Base-by-base conservation (phyloP, 2,113 vertebrate genomes). In the Hippopotamus amphibius region DNA sequence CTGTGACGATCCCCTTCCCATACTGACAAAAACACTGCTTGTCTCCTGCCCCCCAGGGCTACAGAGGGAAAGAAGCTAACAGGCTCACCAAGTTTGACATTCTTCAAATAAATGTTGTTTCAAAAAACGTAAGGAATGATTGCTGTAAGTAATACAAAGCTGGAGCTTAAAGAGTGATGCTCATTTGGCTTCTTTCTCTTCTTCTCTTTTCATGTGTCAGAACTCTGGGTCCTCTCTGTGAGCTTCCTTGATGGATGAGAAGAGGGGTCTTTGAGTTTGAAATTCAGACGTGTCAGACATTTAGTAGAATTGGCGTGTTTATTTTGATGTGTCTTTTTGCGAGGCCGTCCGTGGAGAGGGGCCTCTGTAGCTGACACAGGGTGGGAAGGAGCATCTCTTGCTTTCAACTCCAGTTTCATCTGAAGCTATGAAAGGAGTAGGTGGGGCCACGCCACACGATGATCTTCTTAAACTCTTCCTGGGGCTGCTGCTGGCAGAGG, bases 401-500 rank as follows among this genome's bases (percentile, higher is more conserved):
- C 63, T 57, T 94, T 76, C 66, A 61, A 24, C 11, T 46, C 72
- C 33, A 82, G 2, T 82, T 68, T 59, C 22, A 1, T 74, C 26
- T 30, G 30, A n/a, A 57, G 50, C 79, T 59, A 26, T 69, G 48
- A 21, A 41, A 90, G 71, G 76, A 46, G 53, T 82, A 33, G 43
- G 76, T 41, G 59, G 87, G 96, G 88, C 14, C 46, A 0, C 57
- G 26, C 66, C 28, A 3, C 92, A 24, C 59, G 77, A 90, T 37
- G 37, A 83, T 86, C 81, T 93, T 92, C 76, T 90, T 10, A 5
- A 76, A 63, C 65, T 95, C 97, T 89, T 61, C 91, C 93, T 17
- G 1, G 55, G 57, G 96, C 87, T 96, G 76, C 55, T 84, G 81
- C 86, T 89, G 89, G 82, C 69, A 82, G 93, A 68, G 92, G 88